A percentile compares a stretch with the other conserved stretches of the same genome.
Conservation (phyloP, 2,797 vertebrate genomes). For the Pseudopleuronectes americanus region DNA sequence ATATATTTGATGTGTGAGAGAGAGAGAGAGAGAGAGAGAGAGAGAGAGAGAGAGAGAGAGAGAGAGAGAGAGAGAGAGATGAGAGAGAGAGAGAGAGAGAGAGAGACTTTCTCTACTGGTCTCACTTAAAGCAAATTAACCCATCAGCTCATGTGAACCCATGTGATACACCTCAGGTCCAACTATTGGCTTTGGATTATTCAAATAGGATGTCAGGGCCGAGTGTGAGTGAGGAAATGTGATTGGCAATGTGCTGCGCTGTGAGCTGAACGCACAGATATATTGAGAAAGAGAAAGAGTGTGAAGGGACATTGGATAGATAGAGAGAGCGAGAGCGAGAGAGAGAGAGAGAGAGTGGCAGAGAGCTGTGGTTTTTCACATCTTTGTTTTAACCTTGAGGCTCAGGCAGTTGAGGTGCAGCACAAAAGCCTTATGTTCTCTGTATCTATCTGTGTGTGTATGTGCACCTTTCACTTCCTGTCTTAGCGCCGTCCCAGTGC, state of each 20-base stretch:
- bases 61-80: too few relatives aligned
- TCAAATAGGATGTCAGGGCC: conserved; percentile 51
- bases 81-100: too few relatives aligned
- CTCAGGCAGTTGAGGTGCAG: conserved; percentile 33
- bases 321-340: conserved; percentile 18
- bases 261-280: conserved; percentile 11
- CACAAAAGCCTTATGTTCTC: conserved; percentile 5
- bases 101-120: conserved; percentile 25
- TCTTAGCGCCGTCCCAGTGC: conserved; percentile 24
- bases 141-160: conserved; percentile 48
- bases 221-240: conserved; percentile 35
- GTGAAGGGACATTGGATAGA: conserved; percentile 20
- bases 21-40: too few relatives aligned
- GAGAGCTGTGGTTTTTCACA: conserved; percentile 25
- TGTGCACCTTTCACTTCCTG: conserved; percentile 47
- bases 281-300: conserved; percentile 12
- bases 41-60: too few relatives aligned
- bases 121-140: conserved; percentile 20
- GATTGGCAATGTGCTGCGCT: conserved; percentile 30
- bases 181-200: conserved; percentile 71
- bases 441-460: not conserved
- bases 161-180: conserved; percentile 53
- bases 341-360: conserved; percentile 13
- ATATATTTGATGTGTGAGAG: too few relatives aligned
- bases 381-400: conserved; percentile 61